phyloP scores from a whole-genome alignment of 2,113 vertebrate genomes.

The Diadophis punctatus region DNA sequence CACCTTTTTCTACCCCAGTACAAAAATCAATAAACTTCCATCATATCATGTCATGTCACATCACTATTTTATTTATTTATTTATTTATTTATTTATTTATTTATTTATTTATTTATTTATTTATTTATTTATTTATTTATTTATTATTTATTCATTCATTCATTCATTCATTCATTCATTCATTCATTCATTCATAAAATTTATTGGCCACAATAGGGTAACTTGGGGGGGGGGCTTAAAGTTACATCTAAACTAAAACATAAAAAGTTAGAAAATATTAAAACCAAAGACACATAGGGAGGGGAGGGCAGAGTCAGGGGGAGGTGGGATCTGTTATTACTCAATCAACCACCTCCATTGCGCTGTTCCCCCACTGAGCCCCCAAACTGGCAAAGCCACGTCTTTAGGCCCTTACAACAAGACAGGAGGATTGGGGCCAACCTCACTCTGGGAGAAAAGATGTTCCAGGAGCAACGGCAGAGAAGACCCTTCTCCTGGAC shows the following conservation, averaged over 20 bases:
- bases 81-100: too few relatives aligned
- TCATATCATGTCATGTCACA: background rate
- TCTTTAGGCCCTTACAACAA: background rate
- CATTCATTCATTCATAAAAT: too few relatives aligned
- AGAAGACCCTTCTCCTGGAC: background rate
- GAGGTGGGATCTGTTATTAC: background rate
- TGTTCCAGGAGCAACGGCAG: background rate
- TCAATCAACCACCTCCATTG: background rate
- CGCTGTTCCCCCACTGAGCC: background rate
- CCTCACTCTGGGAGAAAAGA: background rate
- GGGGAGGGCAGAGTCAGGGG: too few relatives aligned
- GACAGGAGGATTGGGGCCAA: background rate
- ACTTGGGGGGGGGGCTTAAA: too few relatives aligned
- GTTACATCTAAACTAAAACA: background rate
- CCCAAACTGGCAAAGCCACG: background rate
- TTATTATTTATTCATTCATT: fast-evolving
- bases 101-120: too few relatives aligned
- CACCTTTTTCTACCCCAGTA: too few relatives aligned
- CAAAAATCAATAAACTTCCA: background rate
- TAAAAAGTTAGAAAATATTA: background rate
- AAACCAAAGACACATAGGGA: background rate
- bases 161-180: too few relatives aligned
- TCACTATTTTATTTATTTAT: too few relatives aligned
- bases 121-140: too few relatives aligned
- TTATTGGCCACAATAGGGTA: too few relatives aligned